phyloP scores from a whole-genome alignment of 2,797 vertebrate species.

The Chanos chanos region DNA sequence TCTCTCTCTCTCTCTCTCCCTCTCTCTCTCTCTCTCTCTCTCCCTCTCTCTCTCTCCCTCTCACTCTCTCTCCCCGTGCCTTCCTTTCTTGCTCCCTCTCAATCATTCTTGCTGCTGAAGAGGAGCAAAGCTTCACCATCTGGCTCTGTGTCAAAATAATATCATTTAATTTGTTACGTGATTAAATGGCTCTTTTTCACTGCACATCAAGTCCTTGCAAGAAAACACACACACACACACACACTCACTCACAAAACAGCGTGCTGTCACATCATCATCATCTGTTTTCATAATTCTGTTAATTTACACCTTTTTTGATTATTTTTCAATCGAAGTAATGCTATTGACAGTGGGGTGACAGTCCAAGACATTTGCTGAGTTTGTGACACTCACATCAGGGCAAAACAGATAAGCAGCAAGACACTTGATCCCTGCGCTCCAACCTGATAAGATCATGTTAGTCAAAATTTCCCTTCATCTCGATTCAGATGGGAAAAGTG shows the following conservation, averaged over 20 bases:
- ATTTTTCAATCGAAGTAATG: constrained; percentile 8
- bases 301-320: constrained; percentile 52
- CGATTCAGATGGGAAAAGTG: no score
- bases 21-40: constrained; percentile 1
- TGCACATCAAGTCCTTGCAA: constrained; percentile 27
- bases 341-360: constrained; percentile 19
- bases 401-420: constrained; percentile 4
- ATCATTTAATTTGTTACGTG: constrained; percentile 70
- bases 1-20: constrained; percentile 22
- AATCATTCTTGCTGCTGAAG: constrained; percentile 45
- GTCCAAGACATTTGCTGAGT: constrained; percentile 12
- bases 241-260: neutral
- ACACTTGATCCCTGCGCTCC: constrained; percentile 1
- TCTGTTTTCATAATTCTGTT: constrained; percentile 18
- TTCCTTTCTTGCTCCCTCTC: constrained; percentile 47
- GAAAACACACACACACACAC: constrained; percentile 37
- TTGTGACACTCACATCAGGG: constrained; percentile 10
- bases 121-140: constrained; percentile 64
- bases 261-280: neutral
- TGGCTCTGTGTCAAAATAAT: constrained; percentile 69
- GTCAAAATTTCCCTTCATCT: no score
- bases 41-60: constrained; percentile 34
- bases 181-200: constrained; percentile 70
- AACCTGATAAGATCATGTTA: no score
- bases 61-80: constrained; percentile 38